Evolutionary conservation across 2,888 invertebrate genomes (phyloP), one percentile per base, ranked within the genome.

Genomic region (Tridacna crocea): DNA sequence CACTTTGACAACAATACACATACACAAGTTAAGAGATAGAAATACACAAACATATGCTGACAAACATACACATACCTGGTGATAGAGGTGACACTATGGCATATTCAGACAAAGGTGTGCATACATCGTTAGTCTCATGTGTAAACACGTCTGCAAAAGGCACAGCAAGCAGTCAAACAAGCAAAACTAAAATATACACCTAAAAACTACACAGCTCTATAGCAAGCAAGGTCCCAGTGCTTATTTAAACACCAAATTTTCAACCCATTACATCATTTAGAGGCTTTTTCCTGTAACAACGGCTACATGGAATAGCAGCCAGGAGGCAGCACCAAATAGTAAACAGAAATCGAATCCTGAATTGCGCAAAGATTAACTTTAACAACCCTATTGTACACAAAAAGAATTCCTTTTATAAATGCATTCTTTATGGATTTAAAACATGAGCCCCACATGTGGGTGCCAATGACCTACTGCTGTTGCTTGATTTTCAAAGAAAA

Each of bases 61-160:
- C 36, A 55, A 55, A 55, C 55, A 55, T 47, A 17, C 26, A 83
- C 86, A 51, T 86, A 86, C 86, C 86, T 86, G 86, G 86, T 78
- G 86, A 86, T 22, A 86, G 73, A 47, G 86, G 86, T 75, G 86
- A 86, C 22, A 86, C 86, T 72, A 83, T 77, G 77, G 73, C 86
- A 76, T 84, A 86, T 75, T 80, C 83, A 58, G 80, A 82, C 73
- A 78, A 65, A 55, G 84, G 86, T 72, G 83, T 78, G 55, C 78
- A 83, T 27, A 77, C 70, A 3, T 82, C 83, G 65, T 77, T 73
- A 86, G 55, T 77, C 66, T 86, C 86, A 82, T 83, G 86, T 65
- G 80, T 80, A 80, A 86, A 86, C 76, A 86, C 86, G 82, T 86
- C 86, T 86, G 86, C 24, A 86, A 85, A 70, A 70, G 70, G 70